Base-by-base conservation (phyloP, 37 sponge, comb jelly and placozoan genomes). In the Crambe crambe region DNA sequence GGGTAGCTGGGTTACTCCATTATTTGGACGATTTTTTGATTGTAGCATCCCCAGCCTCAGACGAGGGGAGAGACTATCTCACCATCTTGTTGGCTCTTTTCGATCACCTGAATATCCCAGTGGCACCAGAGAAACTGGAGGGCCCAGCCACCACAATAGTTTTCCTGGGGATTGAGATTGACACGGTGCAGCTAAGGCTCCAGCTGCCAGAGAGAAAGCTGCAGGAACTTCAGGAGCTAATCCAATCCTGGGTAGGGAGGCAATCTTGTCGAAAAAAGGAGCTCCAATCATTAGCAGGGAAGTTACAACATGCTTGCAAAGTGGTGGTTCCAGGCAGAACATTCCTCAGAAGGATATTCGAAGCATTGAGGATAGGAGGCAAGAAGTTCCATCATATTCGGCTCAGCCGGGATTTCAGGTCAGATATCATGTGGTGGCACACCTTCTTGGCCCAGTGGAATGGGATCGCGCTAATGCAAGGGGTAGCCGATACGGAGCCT, bases 371-470 rank as follows among this genome's bases (percentile, higher is more conserved):
- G 54, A 15, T 51, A 51, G 54, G 15, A 18, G 54, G 15, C 15
- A 51, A 51, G 34, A 30, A 59, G 6, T 56, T 42, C 40, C 70
- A 69, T 39, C 29, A 44, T 27, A 17, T 72, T 8, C 31, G 73
- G 20, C 73, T 72, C 56, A 72, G 15, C 9, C 27, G 27, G 23
- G 18, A 8, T 10, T 17, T 26, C 25, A 41, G 73, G 31, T 17
- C 73, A 21, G 73, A 72, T 29, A 23, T 72, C 20, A 27, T 25
- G 26, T 72, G 73, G 73, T 72, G 73, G 73, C 3, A 23, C 56
- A 47, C 56, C 3, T 72, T 72, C 29, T 10, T 41, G 8, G 29
- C 9, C 10, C 26, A 29, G 3, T 72, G 70, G 40, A 69, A 69
- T 36, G 70, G 70, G n/a, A 37, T 17, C 9, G 27, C 70, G 12